phyloP scores from a whole-genome alignment of 2,113 vertebrate species.

The Gymnocephalus cernua region DNA sequence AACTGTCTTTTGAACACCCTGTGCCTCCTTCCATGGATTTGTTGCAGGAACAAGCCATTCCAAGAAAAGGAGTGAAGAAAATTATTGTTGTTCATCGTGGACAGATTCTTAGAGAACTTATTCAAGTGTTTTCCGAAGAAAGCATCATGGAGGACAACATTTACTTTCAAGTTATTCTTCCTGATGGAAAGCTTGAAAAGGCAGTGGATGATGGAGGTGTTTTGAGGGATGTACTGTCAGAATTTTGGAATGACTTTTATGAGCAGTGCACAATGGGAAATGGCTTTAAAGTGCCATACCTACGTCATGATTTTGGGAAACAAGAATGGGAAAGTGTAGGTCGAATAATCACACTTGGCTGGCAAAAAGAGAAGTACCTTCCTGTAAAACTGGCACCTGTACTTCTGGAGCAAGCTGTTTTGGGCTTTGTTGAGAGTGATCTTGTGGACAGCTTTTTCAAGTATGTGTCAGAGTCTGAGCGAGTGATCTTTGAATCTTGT shows the following conservation, averaged over 20 bases:
- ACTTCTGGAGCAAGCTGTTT: slow-evolving; percentile 34
- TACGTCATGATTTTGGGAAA: slow-evolving; percentile 50
- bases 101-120: slow-evolving; percentile 35
- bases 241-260: slow-evolving; percentile 58
- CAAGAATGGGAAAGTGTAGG: slow-evolving; percentile 49
- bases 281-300: slow-evolving; percentile 44
- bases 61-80: background rate
- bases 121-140: slow-evolving; percentile 52
- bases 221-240: slow-evolving; percentile 34
- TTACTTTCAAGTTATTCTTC: slow-evolving; percentile 28
- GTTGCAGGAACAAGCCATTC: background rate
- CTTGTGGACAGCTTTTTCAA: too few relatives aligned
- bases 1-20: background rate
- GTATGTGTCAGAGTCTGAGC: too few relatives aligned
- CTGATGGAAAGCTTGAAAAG: slow-evolving; percentile 35
- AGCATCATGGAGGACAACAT: background rate
- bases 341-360: slow-evolving; percentile 44
- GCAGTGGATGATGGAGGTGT: slow-evolving; percentile 39
- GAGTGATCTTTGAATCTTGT: too few relatives aligned
- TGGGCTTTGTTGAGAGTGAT: too few relatives aligned
- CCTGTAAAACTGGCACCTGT: too few relatives aligned
- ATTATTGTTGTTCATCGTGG: slow-evolving; percentile 7
- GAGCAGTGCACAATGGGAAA: slow-evolving; percentile 62
- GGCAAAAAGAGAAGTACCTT: slow-evolving; percentile 39
- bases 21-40: background rate